Base-by-base conservation (phyloP, 2,888 invertebrate genomes). In the Macropis europaea region DNA sequence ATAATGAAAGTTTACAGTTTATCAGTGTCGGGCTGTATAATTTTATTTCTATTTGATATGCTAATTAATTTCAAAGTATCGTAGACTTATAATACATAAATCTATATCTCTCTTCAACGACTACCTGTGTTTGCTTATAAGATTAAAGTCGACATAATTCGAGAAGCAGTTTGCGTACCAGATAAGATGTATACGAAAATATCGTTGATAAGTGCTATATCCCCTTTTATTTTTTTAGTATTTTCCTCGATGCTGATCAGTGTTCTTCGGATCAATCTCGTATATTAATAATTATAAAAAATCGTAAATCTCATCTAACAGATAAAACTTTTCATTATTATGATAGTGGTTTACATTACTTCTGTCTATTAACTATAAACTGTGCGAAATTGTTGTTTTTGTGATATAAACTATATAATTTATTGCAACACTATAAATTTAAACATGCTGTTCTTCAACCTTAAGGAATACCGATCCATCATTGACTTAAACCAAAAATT, bases 161-260 rank as follows among this genome's bases (percentile, higher is more conserved):
- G 11, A 38, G 19, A 0, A 13, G 19, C 24, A 26, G 36, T 56
- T 74, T 60, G 59, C 30, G 32, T 48, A 62, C 45, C 43, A 43
- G 75, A 77, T 75, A 78, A 78, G 43, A 64, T 50, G 45, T 26
- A 62, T 52, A 3, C 38, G 38, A 5, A 17, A 43, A 67, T 54
- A 56, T 45, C 19, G 22, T 40, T 57, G 74, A 73, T 73, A 76
- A 59, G 61, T 30, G 2, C 13, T n/a, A 2, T 48, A 43, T 56
- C 19, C 19, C 38, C n/a, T n/a, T 52, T 57, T 28, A 19, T 45
- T 56, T 24, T 28, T 56, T 2, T 1, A 13, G 17, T 34, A 38
- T 5, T 13, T 32, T 45, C 11, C 24, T 43, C 13, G 3, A 17
- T 26, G 17, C 36, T 43, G 15, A 11, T 56, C 57, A 67, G 32